Conservation (phyloP, 1,140 invertebrate genomes). For the Zaprionus capensis region DNA sequence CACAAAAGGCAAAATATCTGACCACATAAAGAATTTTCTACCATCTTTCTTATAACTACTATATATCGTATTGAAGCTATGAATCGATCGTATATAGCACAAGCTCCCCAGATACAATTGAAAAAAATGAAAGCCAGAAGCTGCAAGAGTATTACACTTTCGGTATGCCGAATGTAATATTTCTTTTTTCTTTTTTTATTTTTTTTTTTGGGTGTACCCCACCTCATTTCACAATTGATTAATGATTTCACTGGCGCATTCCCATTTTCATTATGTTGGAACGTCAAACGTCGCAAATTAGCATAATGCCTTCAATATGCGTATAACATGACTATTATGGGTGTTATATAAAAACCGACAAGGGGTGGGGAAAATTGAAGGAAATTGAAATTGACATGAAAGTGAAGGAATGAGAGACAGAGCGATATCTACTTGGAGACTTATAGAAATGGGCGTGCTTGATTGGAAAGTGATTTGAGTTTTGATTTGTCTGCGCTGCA, state of each 20-base stretch:
- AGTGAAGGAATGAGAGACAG: slow-evolving; percentile 37
- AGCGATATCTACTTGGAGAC: neutral
- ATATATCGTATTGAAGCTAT: no score
- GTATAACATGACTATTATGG: slow-evolving; percentile 70
- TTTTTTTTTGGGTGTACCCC: slow-evolving; percentile 41
- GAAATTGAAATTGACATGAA: slow-evolving; percentile 60
- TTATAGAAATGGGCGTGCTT: slow-evolving; percentile 65
- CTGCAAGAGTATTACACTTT: neutral
- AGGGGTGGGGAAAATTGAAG: slow-evolving; percentile 34
- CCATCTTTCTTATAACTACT: no score
- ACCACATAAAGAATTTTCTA: no score
- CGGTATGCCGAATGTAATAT: neutral
- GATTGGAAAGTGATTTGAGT: slow-evolving; percentile 74
- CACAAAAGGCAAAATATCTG: neutral
- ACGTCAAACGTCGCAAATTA: slow-evolving; percentile 56
- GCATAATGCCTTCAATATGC: slow-evolving; percentile 74
- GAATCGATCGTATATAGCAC: no score
- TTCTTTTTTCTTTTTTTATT: slow-evolving; percentile 6
- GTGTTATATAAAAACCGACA: slow-evolving; percentile 66
- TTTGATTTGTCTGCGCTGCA: slow-evolving; percentile 42
- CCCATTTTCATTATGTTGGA: slow-evolving; percentile 38
- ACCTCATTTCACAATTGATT: slow-evolving; percentile 75
- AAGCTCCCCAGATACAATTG: no score
- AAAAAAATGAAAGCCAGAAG: no score
- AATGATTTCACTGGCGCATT: slow-evolving; percentile 67